A percentile compares a stretch with the other conserved stretches of the same genome.
These are phyloP conservation scores for Zingel zingel DNA, from an alignment of 2,113 vertebrate species.

Conservation along the genomic window DNA sequence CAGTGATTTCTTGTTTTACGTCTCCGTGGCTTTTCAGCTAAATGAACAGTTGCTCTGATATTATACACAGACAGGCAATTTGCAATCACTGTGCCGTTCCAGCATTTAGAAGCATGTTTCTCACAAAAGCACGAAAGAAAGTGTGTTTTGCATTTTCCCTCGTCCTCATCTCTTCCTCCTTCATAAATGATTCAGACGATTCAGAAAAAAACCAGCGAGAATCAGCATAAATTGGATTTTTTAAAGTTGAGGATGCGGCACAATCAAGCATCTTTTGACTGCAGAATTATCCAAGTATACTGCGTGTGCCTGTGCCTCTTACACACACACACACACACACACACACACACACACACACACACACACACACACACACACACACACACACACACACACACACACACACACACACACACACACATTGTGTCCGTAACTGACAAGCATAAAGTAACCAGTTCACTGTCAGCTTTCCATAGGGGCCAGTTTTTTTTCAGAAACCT, in stretches of 20 bases:
- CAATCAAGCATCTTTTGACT: conserved; percentile 70
- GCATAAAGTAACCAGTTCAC: neutral
- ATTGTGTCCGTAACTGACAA: conserved; percentile 2
- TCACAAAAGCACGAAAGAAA: conserved; percentile 42
- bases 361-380: conserved; percentile 23
- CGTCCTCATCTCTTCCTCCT: conserved; percentile 17
- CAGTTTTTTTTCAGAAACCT: neutral
- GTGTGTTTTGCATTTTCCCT: conserved; percentile 12
- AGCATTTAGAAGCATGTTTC: conserved; percentile 34
- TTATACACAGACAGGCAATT: conserved; percentile 56
- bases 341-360: conserved; percentile 27
- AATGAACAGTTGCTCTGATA: conserved; percentile 35
- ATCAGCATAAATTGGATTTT: conserved; percentile 60
- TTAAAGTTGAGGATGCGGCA: conserved; percentile 51
- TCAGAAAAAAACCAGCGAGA: conserved; percentile 40
- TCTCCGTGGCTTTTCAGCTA: conserved; percentile 21
- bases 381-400: conserved; percentile 23
- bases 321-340: conserved; percentile 30
- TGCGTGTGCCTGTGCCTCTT: neutral
- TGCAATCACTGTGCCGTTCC: conserved; percentile 53
- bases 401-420: neutral
- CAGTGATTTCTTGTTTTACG: conserved; percentile 26
- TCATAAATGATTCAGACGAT: conserved; percentile 68
- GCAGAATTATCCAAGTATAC: conserved; percentile 33
- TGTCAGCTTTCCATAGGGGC: neutral